Conservation (phyloP, 2,113 vertebrate genomes). For the Nerophis ophidion region DNA sequence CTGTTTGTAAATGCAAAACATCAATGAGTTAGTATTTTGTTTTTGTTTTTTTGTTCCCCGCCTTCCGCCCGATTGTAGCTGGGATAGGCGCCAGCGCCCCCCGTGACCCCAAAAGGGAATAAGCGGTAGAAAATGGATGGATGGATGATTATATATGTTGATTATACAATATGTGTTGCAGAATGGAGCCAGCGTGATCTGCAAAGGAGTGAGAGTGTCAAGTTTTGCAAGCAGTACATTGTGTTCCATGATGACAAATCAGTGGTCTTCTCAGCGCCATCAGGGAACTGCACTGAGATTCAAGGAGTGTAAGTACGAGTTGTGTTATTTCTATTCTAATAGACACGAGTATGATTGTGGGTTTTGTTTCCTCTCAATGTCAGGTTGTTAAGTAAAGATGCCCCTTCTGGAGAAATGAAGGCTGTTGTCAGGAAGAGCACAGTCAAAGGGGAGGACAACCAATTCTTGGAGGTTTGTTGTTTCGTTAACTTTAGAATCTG, state of each 20-base stretch:
- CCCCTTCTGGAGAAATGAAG: conserved; percentile 86
- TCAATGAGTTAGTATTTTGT: too few species aligned
- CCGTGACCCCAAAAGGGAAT: too few species aligned
- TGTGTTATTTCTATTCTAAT: background rate
- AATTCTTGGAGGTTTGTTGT: conserved; percentile 85
- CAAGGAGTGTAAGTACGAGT: conserved; percentile 83
- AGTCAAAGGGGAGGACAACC: conserved; percentile 82
- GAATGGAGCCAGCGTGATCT: conserved; percentile 92
- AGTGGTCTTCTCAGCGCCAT: conserved; percentile 82
- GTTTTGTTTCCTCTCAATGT: background rate
- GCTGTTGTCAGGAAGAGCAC: conserved; percentile 82
- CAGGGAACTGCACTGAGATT: conserved; percentile 90
- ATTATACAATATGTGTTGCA: conserved; percentile 35
- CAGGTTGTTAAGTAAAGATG: conserved; percentile 86
- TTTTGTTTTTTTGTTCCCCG: too few species aligned
- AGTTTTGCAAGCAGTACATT: conserved; percentile 92
- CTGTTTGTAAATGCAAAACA: too few species aligned
- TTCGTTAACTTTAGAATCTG: background rate
- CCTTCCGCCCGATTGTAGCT: too few species aligned
- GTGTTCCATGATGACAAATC: conserved; percentile 87
- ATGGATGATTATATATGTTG: background rate
- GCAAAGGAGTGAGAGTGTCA: conserved; percentile 85
- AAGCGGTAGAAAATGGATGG: too few species aligned
- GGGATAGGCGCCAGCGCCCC: too few species aligned
- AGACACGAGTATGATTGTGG: background rate